phyloP scores from a whole-genome alignment of 2,888 invertebrate species.

The Cryptosula pallasiana region DNA sequence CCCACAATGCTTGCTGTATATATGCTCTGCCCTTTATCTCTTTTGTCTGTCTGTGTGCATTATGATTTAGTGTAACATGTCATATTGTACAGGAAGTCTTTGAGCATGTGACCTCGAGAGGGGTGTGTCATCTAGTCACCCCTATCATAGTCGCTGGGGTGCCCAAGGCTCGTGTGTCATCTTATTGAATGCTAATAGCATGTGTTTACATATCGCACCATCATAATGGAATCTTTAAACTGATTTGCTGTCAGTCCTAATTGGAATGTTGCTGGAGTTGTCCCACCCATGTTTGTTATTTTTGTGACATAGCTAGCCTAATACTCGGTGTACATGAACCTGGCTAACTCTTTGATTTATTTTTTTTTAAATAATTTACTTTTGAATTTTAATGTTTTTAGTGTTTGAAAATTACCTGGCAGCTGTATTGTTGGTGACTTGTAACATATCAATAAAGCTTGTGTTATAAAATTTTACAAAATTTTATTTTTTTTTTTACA shows the following conservation, averaged over 20 bases:
- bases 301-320: too few relatives aligned
- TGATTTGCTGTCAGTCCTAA: background rate
- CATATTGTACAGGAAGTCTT: slow-evolving; percentile 14
- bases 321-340: too few relatives aligned
- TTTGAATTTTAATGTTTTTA: too few relatives aligned
- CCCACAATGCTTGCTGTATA: slow-evolving; percentile 19
- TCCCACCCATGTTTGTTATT: too few relatives aligned
- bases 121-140: background rate
- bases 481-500: too few relatives aligned
- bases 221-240: background rate
- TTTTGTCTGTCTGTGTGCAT: slow-evolving; percentile 1
- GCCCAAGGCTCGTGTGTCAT: background rate
- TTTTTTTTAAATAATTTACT: too few relatives aligned
- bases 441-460: too few relatives aligned
- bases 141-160: background rate
- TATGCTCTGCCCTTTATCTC: background rate
- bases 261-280: too few relatives aligned
- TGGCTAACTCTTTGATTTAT: too few relatives aligned
- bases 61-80: slow-evolving; percentile 21
- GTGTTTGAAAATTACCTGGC: too few relatives aligned
- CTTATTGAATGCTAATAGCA: slow-evolving; percentile 6
- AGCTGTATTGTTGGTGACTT: too few relatives aligned
- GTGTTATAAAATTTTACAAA: too few relatives aligned
- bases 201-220: slow-evolving; percentile 15
- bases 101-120: background rate